A percentile compares a stretch with the other conserved stretches of the same genome.
Evolutionary conservation across 1,140 invertebrate genomes (phyloP).

Genomic region (Solenopsis invicta): DNA sequence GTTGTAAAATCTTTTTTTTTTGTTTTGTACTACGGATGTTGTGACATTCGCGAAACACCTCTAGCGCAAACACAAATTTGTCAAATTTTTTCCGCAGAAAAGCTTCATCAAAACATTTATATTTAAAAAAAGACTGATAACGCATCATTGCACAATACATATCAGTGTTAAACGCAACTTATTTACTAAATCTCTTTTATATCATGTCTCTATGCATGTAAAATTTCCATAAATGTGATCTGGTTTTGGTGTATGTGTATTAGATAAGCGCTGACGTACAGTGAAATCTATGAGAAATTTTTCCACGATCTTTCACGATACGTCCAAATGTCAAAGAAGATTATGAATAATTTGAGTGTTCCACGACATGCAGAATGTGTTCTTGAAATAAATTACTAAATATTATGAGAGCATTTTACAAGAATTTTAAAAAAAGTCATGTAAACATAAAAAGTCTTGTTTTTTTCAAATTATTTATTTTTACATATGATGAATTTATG

Average conservation of each 20-base stretch:
- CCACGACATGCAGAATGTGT: not conserved
- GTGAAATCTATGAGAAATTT: not conserved
- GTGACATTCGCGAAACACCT: not conserved
- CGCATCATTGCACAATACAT: not conserved
- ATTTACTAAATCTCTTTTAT: too few relatives aligned
- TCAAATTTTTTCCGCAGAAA: too few relatives aligned
- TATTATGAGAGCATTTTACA: not conserved
- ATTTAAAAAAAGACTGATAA: not conserved
- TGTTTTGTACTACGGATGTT: not conserved
- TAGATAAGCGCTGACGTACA: constrained; percentile 7
- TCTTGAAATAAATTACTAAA: not conserved
- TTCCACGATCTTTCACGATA: not conserved
- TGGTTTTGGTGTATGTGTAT: not conserved
- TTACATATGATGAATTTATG: not conserved
- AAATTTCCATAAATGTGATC: not conserved
- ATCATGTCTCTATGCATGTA: not conserved
- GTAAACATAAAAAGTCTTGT: too few relatives aligned
- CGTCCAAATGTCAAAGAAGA: not conserved
- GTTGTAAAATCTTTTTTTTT: not conserved
- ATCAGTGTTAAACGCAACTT: not conserved
- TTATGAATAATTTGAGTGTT: not conserved
- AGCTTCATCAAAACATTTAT: too few relatives aligned
- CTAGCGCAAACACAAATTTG: too few relatives aligned
- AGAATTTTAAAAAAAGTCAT: not conserved
- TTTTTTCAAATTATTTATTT: not conserved